A percentile compares a stretch with the other conserved stretches of the same genome.
phyloP scores from a whole-genome alignment of 1,140 invertebrate species.

The Brachionus paranguensis region DNA sequence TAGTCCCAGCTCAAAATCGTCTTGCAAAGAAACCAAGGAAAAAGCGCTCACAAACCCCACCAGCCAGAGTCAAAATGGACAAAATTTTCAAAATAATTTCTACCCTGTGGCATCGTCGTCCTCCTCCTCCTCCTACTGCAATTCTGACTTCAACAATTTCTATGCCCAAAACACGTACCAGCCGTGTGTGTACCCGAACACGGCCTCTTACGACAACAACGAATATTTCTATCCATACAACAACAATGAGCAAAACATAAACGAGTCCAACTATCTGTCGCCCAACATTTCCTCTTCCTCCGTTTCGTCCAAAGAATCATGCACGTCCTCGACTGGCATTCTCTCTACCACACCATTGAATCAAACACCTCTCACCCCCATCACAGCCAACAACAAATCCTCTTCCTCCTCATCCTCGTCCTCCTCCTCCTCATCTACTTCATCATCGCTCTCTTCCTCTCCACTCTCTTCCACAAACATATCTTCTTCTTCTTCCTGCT shows the following conservation, averaged over 20 bases:
- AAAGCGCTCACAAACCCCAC: neutral
- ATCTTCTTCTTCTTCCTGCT: constrained; percentile 4
- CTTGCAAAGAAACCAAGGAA: neutral
- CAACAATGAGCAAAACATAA: neutral
- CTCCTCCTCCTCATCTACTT: neutral
- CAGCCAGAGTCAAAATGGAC: neutral
- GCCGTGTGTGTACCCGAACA: neutral
- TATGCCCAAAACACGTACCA: neutral
- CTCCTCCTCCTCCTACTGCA: neutral
- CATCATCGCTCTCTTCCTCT: constrained; percentile 26
- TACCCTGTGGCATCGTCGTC: neutral
- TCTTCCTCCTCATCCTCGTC: neutral
- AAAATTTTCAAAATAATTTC: constrained; percentile 14
- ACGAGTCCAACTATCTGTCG: neutral
- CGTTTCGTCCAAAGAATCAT: neutral
- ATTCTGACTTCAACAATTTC: neutral
- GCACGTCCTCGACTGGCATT: neutral
- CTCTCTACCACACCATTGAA: neutral
- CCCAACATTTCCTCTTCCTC: neutral
- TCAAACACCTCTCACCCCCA: neutral
- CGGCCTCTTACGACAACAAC: neutral
- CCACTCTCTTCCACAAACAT: constrained; percentile 4
- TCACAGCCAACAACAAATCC: neutral
- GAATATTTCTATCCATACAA: constrained; percentile 1
- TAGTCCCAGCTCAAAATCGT: neutral